Percentiles rank a stretch among this genome's conserved stretches.
Evolutionary conservation across 2,888 invertebrate species (phyloP).

Genomic region (Tenthredo distinguenda): DNA sequence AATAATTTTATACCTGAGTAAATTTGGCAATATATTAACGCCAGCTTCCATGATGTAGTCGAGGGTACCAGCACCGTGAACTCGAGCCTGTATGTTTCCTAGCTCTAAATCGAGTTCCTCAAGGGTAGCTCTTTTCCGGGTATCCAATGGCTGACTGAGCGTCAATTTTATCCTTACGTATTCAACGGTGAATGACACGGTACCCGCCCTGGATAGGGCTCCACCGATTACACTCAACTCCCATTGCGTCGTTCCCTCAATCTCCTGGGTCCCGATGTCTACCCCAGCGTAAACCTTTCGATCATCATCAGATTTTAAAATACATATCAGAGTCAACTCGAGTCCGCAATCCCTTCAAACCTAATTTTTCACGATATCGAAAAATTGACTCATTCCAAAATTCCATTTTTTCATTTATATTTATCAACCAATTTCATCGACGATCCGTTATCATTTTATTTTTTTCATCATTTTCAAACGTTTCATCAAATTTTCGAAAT

Average conservation of each 20-base stretch:
- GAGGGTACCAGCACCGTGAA: conserved; percentile 91
- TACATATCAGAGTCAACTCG: conserved; percentile 58
- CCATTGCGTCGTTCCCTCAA: conserved; percentile 90
- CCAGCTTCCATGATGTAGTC: conserved; percentile 91
- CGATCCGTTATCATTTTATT: no score
- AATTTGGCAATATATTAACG: conserved; percentile 91
- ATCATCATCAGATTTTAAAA: neutral
- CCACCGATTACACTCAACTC: conserved; percentile 86
- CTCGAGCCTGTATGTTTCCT: conserved; percentile 91
- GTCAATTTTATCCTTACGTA: conserved; percentile 86
- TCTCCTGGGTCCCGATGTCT: conserved; percentile 89
- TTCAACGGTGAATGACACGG: conserved; percentile 88
- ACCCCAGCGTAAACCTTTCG: conserved; percentile 80
- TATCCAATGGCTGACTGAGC: conserved; percentile 88
- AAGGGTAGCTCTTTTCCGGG: conserved; percentile 85
- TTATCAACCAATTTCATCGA: no score
- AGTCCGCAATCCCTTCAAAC: conserved; percentile 5
- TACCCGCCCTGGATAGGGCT: conserved; percentile 85
- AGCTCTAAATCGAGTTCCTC: conserved; percentile 89
- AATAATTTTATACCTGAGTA: conserved; percentile 71
- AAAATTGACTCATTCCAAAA: no score
- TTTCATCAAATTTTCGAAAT: neutral
- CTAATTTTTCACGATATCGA: neutral
- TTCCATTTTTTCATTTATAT: no score
- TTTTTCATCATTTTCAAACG: neutral